Percentiles rank a stretch among this genome's conserved stretches.
Evolutionary conservation across 2,888 invertebrate species (phyloP).

Genomic region (Andrena dorsata): DNA sequence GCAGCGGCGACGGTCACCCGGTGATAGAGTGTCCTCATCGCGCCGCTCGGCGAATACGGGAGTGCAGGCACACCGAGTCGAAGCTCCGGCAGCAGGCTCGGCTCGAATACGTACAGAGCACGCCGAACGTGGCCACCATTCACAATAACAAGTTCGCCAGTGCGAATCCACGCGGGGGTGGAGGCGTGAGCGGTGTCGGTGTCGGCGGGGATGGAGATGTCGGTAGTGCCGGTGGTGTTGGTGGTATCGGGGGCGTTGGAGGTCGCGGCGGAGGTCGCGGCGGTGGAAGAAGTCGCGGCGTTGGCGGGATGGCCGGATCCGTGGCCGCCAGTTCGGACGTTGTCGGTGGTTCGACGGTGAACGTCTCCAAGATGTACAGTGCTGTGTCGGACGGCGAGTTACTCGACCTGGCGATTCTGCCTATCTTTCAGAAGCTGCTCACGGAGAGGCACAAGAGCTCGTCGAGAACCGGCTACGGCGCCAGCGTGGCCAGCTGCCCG

Average conservation of each 20-base stretch:
- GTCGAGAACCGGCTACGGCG: conserved; percentile 89
- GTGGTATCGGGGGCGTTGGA: conserved; percentile 80
- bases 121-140: conserved; percentile 87
- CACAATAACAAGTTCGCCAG: conserved; percentile 86
- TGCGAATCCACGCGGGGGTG: conserved; percentile 84
- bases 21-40: conserved; percentile 68
- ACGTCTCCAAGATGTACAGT: conserved; percentile 88
- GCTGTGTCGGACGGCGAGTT: conserved; percentile 94
- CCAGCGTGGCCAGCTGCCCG: conserved; percentile 94
- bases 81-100: conserved; percentile 82
- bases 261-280: conserved; percentile 73
- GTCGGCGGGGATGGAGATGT: conserved; percentile 80
- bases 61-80: conserved; percentile 82
- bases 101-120: conserved; percentile 87
- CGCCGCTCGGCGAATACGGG: conserved; percentile 69
- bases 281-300: conserved; percentile 80
- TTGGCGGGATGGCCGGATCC: conserved; percentile 74
- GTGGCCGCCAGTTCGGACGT: conserved; percentile 71
- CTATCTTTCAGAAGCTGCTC: conserved; percentile 96
- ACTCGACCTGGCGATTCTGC: conserved; percentile 94
- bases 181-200: conserved; percentile 70
- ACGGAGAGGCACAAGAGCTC: conserved; percentile 91
- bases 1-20: conserved; percentile 56
- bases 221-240: conserved; percentile 57
- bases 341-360: conserved; percentile 78